Base-by-base conservation (phyloP, 1,140 invertebrate genomes). In the Druon quercuslanigerum region DNA sequence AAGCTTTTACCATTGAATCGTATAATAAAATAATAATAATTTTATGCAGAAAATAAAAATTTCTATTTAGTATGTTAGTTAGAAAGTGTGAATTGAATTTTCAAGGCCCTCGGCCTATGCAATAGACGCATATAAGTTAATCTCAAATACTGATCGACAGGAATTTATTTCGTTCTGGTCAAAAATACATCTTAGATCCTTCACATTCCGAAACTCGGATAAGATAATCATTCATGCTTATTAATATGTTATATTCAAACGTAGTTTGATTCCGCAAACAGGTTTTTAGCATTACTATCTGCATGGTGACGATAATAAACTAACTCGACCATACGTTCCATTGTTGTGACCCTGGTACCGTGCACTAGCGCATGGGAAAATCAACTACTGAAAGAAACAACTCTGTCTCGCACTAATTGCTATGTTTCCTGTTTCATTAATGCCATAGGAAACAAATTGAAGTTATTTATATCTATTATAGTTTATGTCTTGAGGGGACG, bases 381-480 rank as follows among this genome's bases (percentile, higher is more conserved):
- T 66, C 33, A 66, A 40, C 25, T 66, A 66, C 40, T 66, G 25
- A 66, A 66, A 66, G 60, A 66, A 66, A 66, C 60, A 66, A 66
- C 33, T 66, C 60, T 66, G 60, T 66, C 60, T 66, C n/a, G 60
- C 60, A 66, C 60, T 66, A 66, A 66, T 66, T 66, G 6, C 60
- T 66, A 66, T 66, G 60, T 66, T 66, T 66, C 60, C 60, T 66
- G 60, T 66, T 66, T 66, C 60, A 25, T 66, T 66, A 66, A 66
- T 66, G 33, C 7, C 60, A 66, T 25, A 8, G 11, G n/a, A 60
- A 20, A 66, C 60, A 66, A 66, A 66, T 66, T 66, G 25, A 16
- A 14, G 14, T 66, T 46, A 66, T 46, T 66, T 40, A 40, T 46
- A 66, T 33, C 20, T 16, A 0, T 66, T 33, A 33, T 20, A 8